These are phyloP conservation scores for Galendromus occidentalis DNA, from an alignment of 1,140 invertebrate species.

Conservation along the genomic window DNA sequence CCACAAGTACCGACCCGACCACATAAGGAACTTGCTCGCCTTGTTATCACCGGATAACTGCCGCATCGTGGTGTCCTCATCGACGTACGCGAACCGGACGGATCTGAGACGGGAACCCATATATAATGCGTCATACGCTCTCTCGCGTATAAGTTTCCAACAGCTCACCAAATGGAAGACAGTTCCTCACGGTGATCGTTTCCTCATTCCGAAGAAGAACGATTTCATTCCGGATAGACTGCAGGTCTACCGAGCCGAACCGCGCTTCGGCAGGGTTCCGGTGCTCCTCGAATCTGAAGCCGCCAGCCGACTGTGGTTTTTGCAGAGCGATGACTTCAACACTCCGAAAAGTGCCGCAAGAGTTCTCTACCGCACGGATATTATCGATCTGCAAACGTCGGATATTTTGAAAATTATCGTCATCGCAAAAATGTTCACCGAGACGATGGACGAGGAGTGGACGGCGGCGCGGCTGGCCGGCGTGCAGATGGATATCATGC, in stretches of 20 bases:
- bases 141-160: neutral
- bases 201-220: neutral
- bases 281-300: neutral
- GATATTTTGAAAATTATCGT: neutral
- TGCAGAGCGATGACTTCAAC: neutral
- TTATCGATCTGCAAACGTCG: neutral
- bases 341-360: neutral
- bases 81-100: neutral
- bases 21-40: neutral
- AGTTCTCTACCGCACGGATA: neutral
- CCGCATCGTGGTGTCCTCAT: neutral
- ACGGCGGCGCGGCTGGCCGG: neutral
- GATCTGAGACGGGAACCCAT: neutral
- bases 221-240: neutral
- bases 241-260: neutral
- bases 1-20: neutral
- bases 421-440: neutral
- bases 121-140: neutral
- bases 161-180: neutral
- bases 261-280: neutral
- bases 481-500: neutral
- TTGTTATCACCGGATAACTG: neutral
- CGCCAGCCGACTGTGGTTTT: neutral
- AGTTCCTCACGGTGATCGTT: neutral
- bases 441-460: neutral